Evolutionary conservation across 2,888 invertebrate genomes (phyloP), one percentile per base, ranked within the genome.

Genomic region (Phlogophora meticulosa): DNA sequence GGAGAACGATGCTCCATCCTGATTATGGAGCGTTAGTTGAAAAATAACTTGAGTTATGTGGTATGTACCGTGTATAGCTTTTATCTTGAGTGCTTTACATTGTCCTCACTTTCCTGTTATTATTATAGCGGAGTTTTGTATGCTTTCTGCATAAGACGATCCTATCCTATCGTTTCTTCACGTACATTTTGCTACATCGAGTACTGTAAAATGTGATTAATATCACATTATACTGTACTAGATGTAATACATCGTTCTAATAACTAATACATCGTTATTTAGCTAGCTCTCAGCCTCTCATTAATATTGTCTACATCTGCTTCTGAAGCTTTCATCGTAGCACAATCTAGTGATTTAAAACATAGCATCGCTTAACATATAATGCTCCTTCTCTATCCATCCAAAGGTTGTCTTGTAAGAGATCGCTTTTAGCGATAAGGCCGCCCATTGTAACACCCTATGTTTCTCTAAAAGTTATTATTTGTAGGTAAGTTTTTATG

Each of bases 11-110:
- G 66, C 60, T 49, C 40, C 73, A 52, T 72, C 68, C 80, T 81
- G 81, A 85, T 87, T 85, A 85, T 83, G 80, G 76, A 70, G 63
- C 66, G 65, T 48, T 76, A 59, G 72, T 80, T 63, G 69, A 71
- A 78, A 86, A 84, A 86, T 85, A 85, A 83, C 81, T 81, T 77
- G 67, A 69, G 82, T 75, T 76, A 63, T 75, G 57, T 73, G 82
- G 73, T 78, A 61, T 72, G 58, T 73, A 51, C 22, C 34, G 40
- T 43, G 56, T 67, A 75, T 74, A 65, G 72, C 76, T 79, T 72
- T 66, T 75, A 78, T 66, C 67, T 76, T 70, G 68, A 72, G 74
- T 78, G 78, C 60, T 51, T 74, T 64, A 78, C 72, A 64, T 72
- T 72, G 66, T 72, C 55, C 51, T 42, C 48, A 56, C 51, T 65